Percentiles rank a stretch among this genome's conserved stretches.
These are phyloP conservation scores for Thomomys bottae DNA, from an alignment of 2,113 vertebrate genomes.

Conservation along the genomic window DNA sequence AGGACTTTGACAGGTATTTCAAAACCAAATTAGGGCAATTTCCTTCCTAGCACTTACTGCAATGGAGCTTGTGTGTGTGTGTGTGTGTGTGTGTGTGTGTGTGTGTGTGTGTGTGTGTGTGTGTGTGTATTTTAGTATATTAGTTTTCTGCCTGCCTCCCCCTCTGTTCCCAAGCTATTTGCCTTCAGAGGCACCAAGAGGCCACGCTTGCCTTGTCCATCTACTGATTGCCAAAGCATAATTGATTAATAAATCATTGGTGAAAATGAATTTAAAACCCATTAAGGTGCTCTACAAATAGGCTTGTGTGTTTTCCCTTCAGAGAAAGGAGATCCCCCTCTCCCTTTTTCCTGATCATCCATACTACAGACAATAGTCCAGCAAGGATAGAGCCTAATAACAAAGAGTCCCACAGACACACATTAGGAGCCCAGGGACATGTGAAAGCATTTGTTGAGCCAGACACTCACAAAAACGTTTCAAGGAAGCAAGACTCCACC, in stretches of 20 bases:
- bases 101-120: neutral
- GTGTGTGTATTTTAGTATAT: neutral
- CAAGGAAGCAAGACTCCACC: neutral
- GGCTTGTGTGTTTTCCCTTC: neutral
- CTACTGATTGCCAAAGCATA: neutral
- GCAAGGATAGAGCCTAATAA: neutral
- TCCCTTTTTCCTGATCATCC: neutral
- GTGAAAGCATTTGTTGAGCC: neutral
- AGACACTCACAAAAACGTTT: neutral
- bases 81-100: no score
- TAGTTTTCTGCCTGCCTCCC: neutral
- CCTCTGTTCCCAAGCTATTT: neutral
- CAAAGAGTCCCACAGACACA: neutral
- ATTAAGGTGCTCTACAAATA: neutral
- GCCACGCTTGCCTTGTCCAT: neutral
- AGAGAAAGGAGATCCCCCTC: neutral
- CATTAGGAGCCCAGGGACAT: neutral
- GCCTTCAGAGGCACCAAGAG: neutral
- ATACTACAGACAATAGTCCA: neutral
- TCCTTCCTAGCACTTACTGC: neutral
- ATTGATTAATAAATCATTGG: neutral
- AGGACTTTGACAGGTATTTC: neutral
- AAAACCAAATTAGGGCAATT: neutral
- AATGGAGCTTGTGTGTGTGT: neutral
- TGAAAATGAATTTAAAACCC: neutral